Conservation (phyloP, 1,140 invertebrate genomes). For the Condylostylus longicornis region DNA sequence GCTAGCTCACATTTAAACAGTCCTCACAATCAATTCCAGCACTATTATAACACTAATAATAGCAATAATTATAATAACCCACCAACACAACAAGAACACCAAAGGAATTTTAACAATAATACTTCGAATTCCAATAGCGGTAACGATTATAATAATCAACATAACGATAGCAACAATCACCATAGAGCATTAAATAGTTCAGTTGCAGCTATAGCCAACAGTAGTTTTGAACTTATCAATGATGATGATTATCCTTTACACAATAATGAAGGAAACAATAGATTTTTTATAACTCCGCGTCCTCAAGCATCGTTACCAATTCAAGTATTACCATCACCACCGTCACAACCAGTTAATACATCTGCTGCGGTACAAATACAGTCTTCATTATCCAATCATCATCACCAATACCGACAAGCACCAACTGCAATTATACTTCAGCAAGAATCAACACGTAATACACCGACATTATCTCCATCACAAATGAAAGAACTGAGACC, state of each 20-base stretch:
- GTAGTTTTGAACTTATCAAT: neutral
- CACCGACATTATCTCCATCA: neutral
- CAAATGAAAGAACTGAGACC: constrained; percentile 7
- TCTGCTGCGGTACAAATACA: no score
- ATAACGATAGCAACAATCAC: constrained; percentile 10
- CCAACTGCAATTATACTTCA: neutral
- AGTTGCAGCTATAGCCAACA: constrained; percentile 1
- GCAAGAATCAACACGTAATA: neutral
- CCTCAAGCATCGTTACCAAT: no score
- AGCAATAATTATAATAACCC: neutral
- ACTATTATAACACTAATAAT: no score
- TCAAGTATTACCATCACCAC: no score
- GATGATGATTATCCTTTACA: constrained; percentile 9
- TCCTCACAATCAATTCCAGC: no score
- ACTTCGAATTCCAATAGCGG: neutral
- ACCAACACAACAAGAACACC: neutral
- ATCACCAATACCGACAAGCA: neutral
- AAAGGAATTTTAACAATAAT: neutral
- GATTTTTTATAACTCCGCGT: no score
- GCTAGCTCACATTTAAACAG: no score
- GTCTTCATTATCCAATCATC: neutral
- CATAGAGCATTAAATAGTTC: constrained; percentile 7
- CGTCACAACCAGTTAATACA: no score
- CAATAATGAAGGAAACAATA: constrained; percentile 16
- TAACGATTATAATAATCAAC: constrained; percentile 9